These are phyloP conservation scores for Lomographa bimaculata DNA, from an alignment of 2,888 invertebrate species.

Conservation along the genomic window DNA sequence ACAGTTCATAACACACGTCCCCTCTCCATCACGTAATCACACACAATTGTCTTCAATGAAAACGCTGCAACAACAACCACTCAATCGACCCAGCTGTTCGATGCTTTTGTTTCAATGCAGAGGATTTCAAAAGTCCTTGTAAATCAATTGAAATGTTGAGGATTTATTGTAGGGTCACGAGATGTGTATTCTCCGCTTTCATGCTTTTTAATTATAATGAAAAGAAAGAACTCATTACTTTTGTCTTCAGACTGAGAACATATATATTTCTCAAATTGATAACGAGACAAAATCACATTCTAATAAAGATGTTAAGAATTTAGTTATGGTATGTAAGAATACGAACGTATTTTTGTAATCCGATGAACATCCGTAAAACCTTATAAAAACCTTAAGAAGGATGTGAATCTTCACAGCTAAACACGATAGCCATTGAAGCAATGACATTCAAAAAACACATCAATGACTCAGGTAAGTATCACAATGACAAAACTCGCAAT, in stretches of 20 bases:
- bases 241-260: too few species aligned
- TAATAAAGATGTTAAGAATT: too few species aligned
- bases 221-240: too few species aligned
- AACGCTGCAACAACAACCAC: constrained; percentile 55
- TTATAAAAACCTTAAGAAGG: constrained; percentile 27
- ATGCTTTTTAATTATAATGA: too few species aligned
- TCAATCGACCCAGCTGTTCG: constrained; percentile 53
- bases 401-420: constrained; percentile 23
- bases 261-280: too few species aligned
- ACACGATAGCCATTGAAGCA: constrained; percentile 21
- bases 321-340: too few species aligned
- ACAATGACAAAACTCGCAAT: constrained; percentile 44
- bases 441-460: constrained; percentile 16
- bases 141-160: constrained; percentile 26
- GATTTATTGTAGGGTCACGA: too few species aligned
- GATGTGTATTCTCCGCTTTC: too few species aligned
- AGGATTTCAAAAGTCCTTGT: constrained; percentile 37
- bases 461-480: constrained; percentile 43
- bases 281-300: too few species aligned
- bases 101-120: constrained; percentile 46
- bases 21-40: constrained; percentile 51
- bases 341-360: too few species aligned
- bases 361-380: too few species aligned
- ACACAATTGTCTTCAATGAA: constrained; percentile 70
- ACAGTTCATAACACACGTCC: constrained; percentile 37